These are phyloP conservation scores for Schizopygopsis pylzovi DNA, from an alignment of 2,797 vertebrate genomes.

Conservation along the genomic window DNA sequence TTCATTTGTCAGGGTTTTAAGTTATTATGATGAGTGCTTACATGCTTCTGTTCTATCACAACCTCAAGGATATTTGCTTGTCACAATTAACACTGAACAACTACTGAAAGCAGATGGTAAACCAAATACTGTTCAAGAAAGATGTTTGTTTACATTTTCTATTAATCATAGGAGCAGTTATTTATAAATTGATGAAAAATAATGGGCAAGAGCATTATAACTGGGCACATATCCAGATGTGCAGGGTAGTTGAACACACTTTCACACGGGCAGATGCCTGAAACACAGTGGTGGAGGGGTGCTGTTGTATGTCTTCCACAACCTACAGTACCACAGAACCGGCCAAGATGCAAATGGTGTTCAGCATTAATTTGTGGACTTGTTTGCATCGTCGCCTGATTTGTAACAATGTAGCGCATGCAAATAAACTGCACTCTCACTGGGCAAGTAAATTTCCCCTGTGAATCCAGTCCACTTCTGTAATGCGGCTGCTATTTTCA, in stretches of 20 bases:
- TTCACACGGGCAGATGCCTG: background rate
- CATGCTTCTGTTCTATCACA: background rate
- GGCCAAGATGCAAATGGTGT: background rate
- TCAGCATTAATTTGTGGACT: conserved; percentile 7
- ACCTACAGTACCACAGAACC: background rate
- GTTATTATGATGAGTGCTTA: background rate
- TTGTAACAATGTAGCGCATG: background rate
- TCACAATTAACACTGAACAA: background rate
- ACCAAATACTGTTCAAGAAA: background rate
- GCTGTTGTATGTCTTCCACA: background rate
- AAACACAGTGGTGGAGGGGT: background rate
- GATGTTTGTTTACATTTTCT: conserved; percentile 9
- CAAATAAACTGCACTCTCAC: conserved; percentile 3
- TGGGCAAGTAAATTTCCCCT: background rate
- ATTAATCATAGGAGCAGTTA: conserved; percentile 2
- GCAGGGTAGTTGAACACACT: background rate
- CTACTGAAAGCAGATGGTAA: conserved; percentile 9
- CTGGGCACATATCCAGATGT: background rate
- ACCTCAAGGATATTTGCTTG: background rate
- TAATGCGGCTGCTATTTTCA: background rate
- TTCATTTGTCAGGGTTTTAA: background rate
- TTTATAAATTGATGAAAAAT: conserved; percentile 11
- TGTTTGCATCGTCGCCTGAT: background rate
- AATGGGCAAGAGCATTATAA: background rate
- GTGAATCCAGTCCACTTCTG: conserved; percentile 9